Percentiles rank a stretch among this genome's conserved stretches.
phyloP scores from a whole-genome alignment of 2,888 invertebrate species.

The Himalopsyche kuldschensis region DNA sequence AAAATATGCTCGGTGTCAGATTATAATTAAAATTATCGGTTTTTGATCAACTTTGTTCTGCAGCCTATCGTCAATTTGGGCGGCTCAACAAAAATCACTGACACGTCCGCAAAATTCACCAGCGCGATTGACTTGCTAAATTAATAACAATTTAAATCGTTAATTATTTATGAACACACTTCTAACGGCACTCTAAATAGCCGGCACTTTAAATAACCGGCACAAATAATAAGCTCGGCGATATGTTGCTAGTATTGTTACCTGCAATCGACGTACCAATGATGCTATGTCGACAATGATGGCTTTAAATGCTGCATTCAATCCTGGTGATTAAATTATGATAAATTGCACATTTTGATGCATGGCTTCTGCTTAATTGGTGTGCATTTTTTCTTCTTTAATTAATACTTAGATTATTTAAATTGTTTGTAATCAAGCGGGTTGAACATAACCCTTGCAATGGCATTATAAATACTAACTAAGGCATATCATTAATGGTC shows the following conservation, averaged over 20 bases:
- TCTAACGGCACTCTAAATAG: background rate
- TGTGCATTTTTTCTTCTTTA: background rate
- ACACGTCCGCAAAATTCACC: constrained; percentile 5
- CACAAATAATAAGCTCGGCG: background rate
- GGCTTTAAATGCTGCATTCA: background rate
- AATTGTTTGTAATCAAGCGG: too few relatives aligned
- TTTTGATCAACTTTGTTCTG: background rate
- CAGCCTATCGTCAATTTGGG: background rate
- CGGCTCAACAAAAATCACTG: constrained; percentile 13
- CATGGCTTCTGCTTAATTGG: background rate
- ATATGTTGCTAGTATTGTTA: background rate
- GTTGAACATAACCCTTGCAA: too few relatives aligned
- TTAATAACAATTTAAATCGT: constrained; percentile 31
- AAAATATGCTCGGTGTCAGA: too few relatives aligned
- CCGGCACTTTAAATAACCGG: background rate
- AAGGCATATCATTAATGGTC: too few relatives aligned
- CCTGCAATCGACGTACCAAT: background rate
- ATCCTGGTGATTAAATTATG: background rate
- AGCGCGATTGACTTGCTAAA: constrained; percentile 16
- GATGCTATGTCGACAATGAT: background rate
- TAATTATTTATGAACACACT: constrained; percentile 10
- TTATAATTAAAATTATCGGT: too few relatives aligned
- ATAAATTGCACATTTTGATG: background rate
- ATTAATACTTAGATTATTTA: too few relatives aligned
- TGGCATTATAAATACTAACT: too few relatives aligned